Evolutionary conservation across 2,113 vertebrate genomes (phyloP).

Genomic region (Eurypyga helias): DNA sequence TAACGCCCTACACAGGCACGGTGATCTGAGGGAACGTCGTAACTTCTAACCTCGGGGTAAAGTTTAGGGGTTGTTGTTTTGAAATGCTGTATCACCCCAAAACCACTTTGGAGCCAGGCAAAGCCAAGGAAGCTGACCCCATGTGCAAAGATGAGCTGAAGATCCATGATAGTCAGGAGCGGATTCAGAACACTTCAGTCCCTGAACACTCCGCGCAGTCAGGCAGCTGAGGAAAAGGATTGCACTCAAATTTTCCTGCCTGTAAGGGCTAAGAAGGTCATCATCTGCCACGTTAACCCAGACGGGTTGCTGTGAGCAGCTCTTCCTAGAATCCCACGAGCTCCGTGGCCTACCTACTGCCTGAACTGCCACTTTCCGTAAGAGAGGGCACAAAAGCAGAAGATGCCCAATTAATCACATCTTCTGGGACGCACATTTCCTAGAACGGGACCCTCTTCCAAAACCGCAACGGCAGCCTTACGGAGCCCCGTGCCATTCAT

Average conservation of each 20-base stretch:
- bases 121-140: neutral
- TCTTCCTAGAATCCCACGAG: neutral
- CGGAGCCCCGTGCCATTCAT: rapidly evolving
- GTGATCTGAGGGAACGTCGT: rapidly evolving
- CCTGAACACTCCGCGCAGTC: neutral
- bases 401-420: rapidly evolving
- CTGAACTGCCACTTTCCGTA: neutral
- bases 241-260: rapidly evolving
- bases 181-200: neutral
- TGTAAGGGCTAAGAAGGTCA: rapidly evolving
- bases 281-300: neutral
- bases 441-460: rapidly evolving
- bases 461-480: no score
- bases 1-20: rapidly evolving
- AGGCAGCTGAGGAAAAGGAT: neutral
- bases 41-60: neutral
- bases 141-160: neutral
- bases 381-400: neutral
- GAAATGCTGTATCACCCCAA: neutral
- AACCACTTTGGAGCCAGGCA: neutral
- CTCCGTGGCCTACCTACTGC: neutral
- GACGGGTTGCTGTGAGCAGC: neutral
- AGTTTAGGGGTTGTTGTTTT: neutral
- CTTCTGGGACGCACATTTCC: neutral
- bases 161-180: neutral